Conservation (phyloP, 2,888 invertebrate species). For the Microctonus hyperodae region DNA sequence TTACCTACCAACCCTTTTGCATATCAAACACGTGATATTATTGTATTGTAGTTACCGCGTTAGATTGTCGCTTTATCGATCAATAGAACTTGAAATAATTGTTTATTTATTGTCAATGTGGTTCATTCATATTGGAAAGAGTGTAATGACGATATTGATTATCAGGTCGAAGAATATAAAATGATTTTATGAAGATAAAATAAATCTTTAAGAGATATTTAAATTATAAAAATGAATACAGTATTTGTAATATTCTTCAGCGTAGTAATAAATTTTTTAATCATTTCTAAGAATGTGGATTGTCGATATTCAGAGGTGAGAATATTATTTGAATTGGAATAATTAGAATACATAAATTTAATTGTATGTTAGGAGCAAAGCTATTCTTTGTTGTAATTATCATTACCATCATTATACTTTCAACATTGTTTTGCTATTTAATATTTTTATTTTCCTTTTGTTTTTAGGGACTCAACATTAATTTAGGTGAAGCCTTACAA, state of each 20-base stretch:
- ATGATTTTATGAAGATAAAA: no score
- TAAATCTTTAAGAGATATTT: neutral
- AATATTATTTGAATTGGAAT: constrained; percentile 9
- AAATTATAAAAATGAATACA: constrained; percentile 29
- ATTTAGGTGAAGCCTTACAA: constrained; percentile 73
- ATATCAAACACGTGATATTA: neutral
- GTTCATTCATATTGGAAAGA: neutral
- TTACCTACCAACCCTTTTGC: neutral
- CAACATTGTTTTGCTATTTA: constrained; percentile 4
- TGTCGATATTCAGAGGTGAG: constrained; percentile 54
- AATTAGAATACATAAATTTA: neutral
- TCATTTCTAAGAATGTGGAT: constrained; percentile 28
- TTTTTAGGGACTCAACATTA: constrained; percentile 70
- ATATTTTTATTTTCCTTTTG: neutral
- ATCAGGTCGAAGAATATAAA: neutral
- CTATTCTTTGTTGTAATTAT: constrained; percentile 7
- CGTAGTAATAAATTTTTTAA: constrained; percentile 24
- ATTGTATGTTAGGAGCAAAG: constrained; percentile 1
- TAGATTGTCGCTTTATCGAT: neutral
- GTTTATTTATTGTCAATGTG: neutral
- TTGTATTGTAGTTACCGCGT: neutral
- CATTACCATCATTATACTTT: neutral
- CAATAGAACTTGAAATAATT: neutral
- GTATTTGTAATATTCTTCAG: constrained; percentile 20
- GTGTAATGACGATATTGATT: neutral